Evolutionary conservation across 2,113 vertebrate genomes (phyloP).

Genomic region (Dicerorhinus sumatrensis): DNA sequence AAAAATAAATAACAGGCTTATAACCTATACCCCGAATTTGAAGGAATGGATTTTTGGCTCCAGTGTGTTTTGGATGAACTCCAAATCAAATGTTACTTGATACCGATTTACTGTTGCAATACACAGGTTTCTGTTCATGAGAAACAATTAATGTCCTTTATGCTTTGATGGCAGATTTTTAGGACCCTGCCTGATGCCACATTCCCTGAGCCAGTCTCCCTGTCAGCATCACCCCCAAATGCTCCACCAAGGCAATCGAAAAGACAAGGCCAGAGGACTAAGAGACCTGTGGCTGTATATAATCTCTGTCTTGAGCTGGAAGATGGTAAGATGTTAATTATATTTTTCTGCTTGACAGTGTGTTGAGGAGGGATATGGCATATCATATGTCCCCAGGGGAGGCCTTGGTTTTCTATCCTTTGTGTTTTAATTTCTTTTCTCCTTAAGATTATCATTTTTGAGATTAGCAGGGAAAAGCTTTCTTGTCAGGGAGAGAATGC

Average conservation of each 20-base stretch:
- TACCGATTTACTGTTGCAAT: conserved; percentile 79
- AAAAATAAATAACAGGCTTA: conserved; percentile 72
- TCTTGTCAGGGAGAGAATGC: conserved; percentile 16
- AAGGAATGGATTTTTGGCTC: conserved; percentile 82
- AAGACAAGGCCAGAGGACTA: conserved; percentile 92
- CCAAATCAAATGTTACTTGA: conserved; percentile 82
- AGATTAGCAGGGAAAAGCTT: conserved; percentile 28
- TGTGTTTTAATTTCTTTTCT: conserved; percentile 70
- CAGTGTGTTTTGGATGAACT: conserved; percentile 75
- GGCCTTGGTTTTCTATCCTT: conserved; percentile 59
- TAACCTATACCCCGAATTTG: conserved; percentile 58
- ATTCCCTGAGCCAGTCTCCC: conserved; percentile 85
- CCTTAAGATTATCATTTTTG: conserved; percentile 54
- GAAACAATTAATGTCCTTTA: conserved; percentile 84
- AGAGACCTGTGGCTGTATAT: conserved; percentile 96
- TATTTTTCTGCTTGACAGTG: conserved; percentile 59
- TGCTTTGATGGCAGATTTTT: conserved; percentile 95
- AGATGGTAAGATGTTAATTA: conserved; percentile 90
- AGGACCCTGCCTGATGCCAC: conserved; percentile 92
- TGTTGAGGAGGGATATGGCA: background rate
- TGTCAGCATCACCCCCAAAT: conserved; percentile 87
- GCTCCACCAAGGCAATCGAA: conserved; percentile 95
- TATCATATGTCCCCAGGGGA: background rate
- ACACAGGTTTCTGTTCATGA: conserved; percentile 75
- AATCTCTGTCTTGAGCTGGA: conserved; percentile 95